A percentile compares a stretch with the other conserved stretches of the same genome.
Evolutionary conservation across 2,113 vertebrate species (phyloP).

Genomic region (Carlito syrichta): DNA sequence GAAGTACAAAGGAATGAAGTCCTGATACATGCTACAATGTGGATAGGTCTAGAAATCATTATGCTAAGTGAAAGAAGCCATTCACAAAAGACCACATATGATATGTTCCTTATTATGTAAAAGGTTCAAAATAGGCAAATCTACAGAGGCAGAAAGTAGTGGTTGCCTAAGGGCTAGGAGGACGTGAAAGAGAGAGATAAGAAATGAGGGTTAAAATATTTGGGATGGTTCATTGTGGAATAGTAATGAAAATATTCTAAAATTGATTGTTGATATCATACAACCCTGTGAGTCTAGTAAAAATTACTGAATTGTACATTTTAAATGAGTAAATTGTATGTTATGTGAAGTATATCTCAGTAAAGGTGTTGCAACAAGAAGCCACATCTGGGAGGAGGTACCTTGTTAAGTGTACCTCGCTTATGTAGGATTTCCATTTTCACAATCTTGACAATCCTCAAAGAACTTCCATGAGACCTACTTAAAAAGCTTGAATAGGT

Average conservation of each 20-base stretch:
- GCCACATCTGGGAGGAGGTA: background rate
- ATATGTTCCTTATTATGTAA: background rate
- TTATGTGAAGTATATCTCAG: background rate
- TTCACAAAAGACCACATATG: background rate
- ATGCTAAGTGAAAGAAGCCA: background rate
- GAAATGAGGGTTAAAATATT: background rate
- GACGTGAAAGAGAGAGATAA: background rate
- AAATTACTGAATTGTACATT: background rate
- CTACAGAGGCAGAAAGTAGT: background rate
- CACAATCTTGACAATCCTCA: background rate
- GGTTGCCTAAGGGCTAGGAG: background rate
- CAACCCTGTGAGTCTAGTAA: background rate
- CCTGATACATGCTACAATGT: background rate
- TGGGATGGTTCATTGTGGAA: background rate
- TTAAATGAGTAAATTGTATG: background rate
- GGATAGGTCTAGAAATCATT: background rate
- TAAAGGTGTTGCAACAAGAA: background rate
- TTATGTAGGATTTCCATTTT: background rate
- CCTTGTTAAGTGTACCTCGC: background rate
- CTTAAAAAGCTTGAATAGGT: background rate
- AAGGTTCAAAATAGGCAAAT: background rate
- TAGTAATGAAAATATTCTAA: background rate
- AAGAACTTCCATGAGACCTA: background rate
- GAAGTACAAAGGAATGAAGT: background rate
- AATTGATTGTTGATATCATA: background rate